phyloP scores from a whole-genome alignment of 2,888 invertebrate species.

The Lottia gigantea region DNA sequence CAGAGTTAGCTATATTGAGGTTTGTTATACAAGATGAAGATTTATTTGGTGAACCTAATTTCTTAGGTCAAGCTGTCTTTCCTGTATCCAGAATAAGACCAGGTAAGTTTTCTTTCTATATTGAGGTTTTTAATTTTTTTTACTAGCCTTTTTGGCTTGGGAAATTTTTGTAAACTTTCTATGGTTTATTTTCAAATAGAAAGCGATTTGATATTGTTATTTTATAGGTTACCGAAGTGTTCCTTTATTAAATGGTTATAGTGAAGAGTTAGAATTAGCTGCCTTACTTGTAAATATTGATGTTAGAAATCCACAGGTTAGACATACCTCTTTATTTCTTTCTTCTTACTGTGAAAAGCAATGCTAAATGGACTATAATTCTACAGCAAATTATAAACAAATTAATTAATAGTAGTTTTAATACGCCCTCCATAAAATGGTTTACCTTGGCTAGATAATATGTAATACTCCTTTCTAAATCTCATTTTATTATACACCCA shows the following conservation, averaged over 20 bases:
- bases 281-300: slow-evolving; percentile 86
- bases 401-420: too few species aligned
- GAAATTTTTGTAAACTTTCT: too few species aligned
- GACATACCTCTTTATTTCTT: not conserved
- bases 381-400: not conserved
- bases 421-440: too few species aligned
- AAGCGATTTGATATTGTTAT: too few species aligned
- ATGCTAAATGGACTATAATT: not conserved
- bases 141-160: too few species aligned
- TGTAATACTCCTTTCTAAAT: too few species aligned
- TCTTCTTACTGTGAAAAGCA: not conserved
- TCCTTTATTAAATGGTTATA: slow-evolving; percentile 87
- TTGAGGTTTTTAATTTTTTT: too few species aligned
- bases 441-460: too few species aligned
- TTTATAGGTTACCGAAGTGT: slow-evolving; percentile 86
- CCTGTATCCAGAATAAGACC: slow-evolving; percentile 75
- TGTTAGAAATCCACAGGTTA: slow-evolving; percentile 72
- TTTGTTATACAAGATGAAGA: slow-evolving; percentile 81
- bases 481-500: too few species aligned
- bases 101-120: slow-evolving; percentile 37
- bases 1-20: slow-evolving; percentile 72
- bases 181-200: too few species aligned
- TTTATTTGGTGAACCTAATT: slow-evolving; percentile 96
- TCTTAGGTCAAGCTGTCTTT: slow-evolving; percentile 95
- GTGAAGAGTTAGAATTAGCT: slow-evolving; percentile 92